Base-by-base conservation (phyloP, 2,797 vertebrate genomes). In the Phrynocephalus guinanensis region DNA sequence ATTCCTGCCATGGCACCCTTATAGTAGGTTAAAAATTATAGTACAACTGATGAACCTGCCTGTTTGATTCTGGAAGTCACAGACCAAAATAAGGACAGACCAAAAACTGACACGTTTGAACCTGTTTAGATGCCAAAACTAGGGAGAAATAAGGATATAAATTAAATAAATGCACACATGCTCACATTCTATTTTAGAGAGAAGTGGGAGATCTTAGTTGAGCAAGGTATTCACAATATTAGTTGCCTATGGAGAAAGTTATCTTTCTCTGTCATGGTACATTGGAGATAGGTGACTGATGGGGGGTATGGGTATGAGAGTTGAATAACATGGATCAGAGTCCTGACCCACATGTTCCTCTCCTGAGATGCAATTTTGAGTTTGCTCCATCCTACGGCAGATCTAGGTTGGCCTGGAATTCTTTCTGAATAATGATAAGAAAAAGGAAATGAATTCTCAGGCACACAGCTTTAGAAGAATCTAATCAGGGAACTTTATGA, bases 391-490 rank as follows among this genome's bases (percentile, higher is more conserved):
- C 0, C 0, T 5, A 0, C 18, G 67, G 83, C 72, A 87, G 63
- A 0, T 0, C 86, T 81, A 77, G 89, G 83, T 87, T 90, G 88
- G 86, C 86, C 78, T 77, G 88, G 80, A 92, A 93, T 92, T 66
- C 60, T 52, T 86, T 70, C 78, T 0, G 0, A 92, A 76, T 82
- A 92, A 76, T 82, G 88, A 91, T 89, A 89, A 78, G 91, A 66
- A 63, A 90, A 86, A 93, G 90, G 93, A 95, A 95, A 92, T 94
- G 2, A 93, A 94, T 92, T 92, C 89, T 84, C 82, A 93, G 92
- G 75, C 0, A 0, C 83, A 88, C 85, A 89, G 86, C 83, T 89
- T 88, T 91, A 92, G 91, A 24, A 76, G 38, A 95, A 94, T 81
- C 87, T 91, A 93, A 94, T 90, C 76, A 33, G 83, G 82, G 76